Base-by-base conservation (phyloP, 2,797 vertebrate genomes). In the Carapus acus region DNA sequence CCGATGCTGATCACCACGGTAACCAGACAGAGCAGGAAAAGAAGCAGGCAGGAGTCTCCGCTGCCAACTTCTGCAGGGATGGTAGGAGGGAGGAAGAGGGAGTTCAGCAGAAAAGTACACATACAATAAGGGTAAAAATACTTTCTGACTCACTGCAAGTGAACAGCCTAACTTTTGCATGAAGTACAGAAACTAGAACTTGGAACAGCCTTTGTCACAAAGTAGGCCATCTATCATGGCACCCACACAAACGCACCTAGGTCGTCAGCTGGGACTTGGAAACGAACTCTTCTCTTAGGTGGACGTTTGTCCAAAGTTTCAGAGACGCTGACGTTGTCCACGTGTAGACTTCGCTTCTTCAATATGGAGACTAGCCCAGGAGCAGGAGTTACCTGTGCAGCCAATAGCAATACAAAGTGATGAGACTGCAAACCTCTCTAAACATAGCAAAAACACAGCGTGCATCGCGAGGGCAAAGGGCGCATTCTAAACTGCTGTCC, bases 1-100 rank as follows among this genome's bases (percentile, higher is more conserved):
- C 94, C 94, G 18, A 99, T 72, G 14, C 96, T 99, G 67, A 99
- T 91, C 81, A 99, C 91, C 65, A 99, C 93, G 1, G 96, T 98
- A 31, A 87, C 92, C 80, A 98, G 67, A 73, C 94, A 99, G 47
- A 99, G 86, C 69, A 97, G 83, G 69, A 99, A 79, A 59, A 99
- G 89, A 37, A 99, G 88, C 73, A 98, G 70, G 54, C 94, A 99
- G 65, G 96, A 98, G 73, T 94, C 92, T 12, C 91, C 88, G 37
- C 90, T 85, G 24, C 90, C 91, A 48, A 97, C 92, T 59, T 99
- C 96, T 98, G 83, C 53, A 80, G 80, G 73, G n/a, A 53, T n/a
- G 60, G 0, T 51, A 8, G 41, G 14, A 13, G 27, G 43, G 43
- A 36, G 7, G 51, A 2, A 22, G 3, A 15, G 8, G 1, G 34